Evolutionary conservation across 2,113 vertebrate genomes (phyloP), one percentile per base, ranked within the genome.

Genomic region (Onychorhynchus coronatus): DNA sequence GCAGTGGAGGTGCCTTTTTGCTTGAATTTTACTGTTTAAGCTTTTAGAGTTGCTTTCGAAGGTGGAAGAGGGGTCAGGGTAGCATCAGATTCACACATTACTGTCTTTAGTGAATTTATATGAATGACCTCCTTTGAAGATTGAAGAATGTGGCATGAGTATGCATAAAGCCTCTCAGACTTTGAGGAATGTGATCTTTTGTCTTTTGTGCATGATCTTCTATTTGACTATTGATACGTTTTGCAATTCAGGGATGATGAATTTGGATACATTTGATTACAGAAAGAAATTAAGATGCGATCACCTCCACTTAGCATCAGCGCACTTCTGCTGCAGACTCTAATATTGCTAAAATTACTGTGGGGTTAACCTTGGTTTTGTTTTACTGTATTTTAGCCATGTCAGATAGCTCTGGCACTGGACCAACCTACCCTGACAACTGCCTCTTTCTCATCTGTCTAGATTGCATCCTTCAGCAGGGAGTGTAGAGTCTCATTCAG

Each of bases 61-160:
- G 97, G 98, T 98, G 97, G 95, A 95, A 97, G 89, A 94, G 96
- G 78, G 98, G 98, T 98, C 98, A 98, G 96, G 97, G 97, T 97
- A 95, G 97, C 96, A 97, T 97, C 96, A 98, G 97, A 98, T 97
- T 97, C 97, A 97, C 97, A 98, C 94, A 98, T 98, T 98, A 98
- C 98, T 98, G 98, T 98, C 98, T 98, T 98, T 97, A 97, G 97
- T 97, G 97, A 98, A 98, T 98, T 98, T 98, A 98, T 98, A 98
- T 97, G 98, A 98, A 98, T 94, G 98, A 97, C 98, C 98, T 98
- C 97, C 97, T 98, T 95, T 98, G 96, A 97, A 98, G 97, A 98
- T 96, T 98, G 97, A 98, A 96, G 97, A 97, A 97, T 94, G 85
- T 92, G 95, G 94, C 93, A 88, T 58, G 7, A 95, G 89, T 94